Conservation (phyloP, 2,888 invertebrate genomes). For the Spodoptera picta region DNA sequence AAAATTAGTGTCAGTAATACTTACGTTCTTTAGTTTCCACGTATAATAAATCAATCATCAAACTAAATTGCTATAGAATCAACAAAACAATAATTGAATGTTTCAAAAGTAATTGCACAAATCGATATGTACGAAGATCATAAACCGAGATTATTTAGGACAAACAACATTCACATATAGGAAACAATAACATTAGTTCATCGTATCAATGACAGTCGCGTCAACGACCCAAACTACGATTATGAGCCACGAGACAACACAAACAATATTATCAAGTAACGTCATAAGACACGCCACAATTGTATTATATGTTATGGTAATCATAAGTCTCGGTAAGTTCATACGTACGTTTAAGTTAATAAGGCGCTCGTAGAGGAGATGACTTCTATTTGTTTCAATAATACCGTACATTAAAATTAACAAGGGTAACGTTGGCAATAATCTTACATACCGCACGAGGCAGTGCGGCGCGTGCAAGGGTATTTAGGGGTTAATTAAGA, state of each 20-base stretch:
- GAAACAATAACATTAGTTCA: conserved; percentile 37
- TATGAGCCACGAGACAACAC: conserved; percentile 40
- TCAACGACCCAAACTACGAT: conserved; percentile 52
- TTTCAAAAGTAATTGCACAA: conserved; percentile 22
- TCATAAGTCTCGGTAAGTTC: conserved; percentile 57
- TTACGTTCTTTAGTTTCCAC: conserved; percentile 2
- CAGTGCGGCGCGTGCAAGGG: conserved; percentile 75
- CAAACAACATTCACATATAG: conserved; percentile 33
- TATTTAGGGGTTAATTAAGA: conserved; percentile 88
- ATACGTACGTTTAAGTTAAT: conserved; percentile 68
- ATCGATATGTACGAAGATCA: conserved; percentile 30
- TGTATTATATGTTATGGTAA: conserved; percentile 51
- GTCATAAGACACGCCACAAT: conserved; percentile 14
- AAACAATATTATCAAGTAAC: conserved; percentile 49
- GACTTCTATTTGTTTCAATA: conserved; percentile 81
- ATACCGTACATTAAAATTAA: conserved; percentile 83
- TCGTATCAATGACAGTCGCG: conserved; percentile 34
- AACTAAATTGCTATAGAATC: conserved; percentile 23
- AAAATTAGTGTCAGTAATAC: conserved; percentile 13
- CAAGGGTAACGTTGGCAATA: conserved; percentile 82
- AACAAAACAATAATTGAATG: conserved; percentile 6
- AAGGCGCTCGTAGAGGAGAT: conserved; percentile 65
- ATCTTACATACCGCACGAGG: conserved; percentile 79
- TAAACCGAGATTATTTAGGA: conserved; percentile 33
- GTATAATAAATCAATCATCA: conserved; percentile 34